phyloP scores from a whole-genome alignment of 2,113 vertebrate species.

The Lepisosteus osseus region DNA sequence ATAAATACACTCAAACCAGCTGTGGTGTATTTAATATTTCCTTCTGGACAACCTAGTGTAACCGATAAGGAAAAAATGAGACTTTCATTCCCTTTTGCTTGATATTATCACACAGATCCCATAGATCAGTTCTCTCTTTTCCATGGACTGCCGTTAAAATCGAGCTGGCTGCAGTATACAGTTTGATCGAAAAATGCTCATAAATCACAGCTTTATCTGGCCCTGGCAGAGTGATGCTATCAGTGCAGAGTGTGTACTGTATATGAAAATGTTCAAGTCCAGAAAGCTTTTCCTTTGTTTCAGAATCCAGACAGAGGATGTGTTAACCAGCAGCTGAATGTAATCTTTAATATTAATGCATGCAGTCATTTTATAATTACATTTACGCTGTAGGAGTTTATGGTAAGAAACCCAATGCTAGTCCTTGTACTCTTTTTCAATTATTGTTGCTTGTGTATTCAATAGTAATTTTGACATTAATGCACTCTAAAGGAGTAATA shows the following conservation, averaged over 20 bases:
- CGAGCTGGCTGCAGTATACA: constrained; percentile 27
- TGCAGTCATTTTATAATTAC: not conserved
- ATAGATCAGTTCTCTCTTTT: constrained; percentile 44
- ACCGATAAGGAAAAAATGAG: not conserved
- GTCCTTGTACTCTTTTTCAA: too few species aligned
- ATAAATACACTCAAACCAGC: too few species aligned
- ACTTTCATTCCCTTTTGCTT: constrained; percentile 39
- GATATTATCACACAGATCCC: constrained; percentile 50
- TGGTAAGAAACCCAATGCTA: not conserved
- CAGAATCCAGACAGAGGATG: not conserved
- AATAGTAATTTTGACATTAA: too few species aligned
- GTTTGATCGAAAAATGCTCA: constrained; percentile 29
- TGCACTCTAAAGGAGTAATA: too few species aligned
- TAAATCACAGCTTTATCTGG: constrained; percentile 44
- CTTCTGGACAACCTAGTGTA: too few species aligned
- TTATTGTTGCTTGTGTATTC: too few species aligned
- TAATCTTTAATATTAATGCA: not conserved
- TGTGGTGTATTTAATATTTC: too few species aligned
- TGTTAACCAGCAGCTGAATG: constrained; percentile 4
- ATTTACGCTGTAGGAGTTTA: not conserved
- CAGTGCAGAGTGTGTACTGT: constrained; percentile 9
- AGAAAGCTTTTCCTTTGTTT: not conserved
- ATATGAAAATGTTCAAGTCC: not conserved
- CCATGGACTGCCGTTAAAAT: constrained; percentile 35
- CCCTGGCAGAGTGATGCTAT: constrained; percentile 36